Conservation (phyloP, 2,113 vertebrate species). For the Poicephalus meyeri region DNA sequence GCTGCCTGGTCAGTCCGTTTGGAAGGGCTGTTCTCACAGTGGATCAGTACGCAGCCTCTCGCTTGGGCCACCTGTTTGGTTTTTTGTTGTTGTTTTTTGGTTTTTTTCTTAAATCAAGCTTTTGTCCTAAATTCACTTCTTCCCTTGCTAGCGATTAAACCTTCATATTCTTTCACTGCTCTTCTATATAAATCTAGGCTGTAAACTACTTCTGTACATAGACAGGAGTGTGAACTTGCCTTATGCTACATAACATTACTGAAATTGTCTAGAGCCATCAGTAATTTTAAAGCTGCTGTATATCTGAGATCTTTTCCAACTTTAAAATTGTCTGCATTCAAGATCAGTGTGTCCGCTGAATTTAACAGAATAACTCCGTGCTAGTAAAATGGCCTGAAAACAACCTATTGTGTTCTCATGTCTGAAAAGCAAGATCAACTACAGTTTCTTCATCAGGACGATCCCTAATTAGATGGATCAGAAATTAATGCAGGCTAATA, state of each 20-base stretch:
- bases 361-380: neutral
- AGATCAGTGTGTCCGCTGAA: neutral
- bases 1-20: neutral
- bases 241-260: neutral
- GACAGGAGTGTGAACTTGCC: neutral
- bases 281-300: neutral
- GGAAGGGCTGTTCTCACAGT: neutral
- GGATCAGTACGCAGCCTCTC: fast-evolving
- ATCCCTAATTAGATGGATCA: neutral
- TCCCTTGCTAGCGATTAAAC: neutral
- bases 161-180: neutral
- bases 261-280: neutral
- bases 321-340: neutral
- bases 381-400: neutral
- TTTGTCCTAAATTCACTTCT: neutral
- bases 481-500: neutral
- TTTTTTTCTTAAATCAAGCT: neutral
- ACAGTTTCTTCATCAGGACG: neutral
- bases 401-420: neutral
- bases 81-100: too few species aligned
- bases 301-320: neutral
- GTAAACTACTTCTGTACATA: neutral
- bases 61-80: neutral
- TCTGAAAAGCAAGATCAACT: neutral
- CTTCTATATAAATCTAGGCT: neutral